A percentile compares a stretch with the other conserved stretches of the same genome.
These are phyloP conservation scores for Hippotragus niger DNA, from an alignment of 2,113 vertebrate genomes.

Conservation along the genomic window DNA sequence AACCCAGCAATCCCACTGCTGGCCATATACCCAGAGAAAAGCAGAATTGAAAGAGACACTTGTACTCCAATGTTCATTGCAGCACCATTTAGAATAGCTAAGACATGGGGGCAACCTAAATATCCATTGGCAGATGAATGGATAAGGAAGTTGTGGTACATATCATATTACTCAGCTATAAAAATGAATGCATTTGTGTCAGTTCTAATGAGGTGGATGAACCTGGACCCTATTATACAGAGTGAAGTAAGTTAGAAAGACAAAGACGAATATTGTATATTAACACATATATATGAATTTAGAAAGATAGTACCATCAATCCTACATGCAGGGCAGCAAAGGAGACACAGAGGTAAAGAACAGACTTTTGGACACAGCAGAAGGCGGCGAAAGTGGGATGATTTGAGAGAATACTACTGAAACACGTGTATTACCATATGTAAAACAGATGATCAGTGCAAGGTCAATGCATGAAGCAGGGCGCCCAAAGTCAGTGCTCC, in stretches of 20 bases:
- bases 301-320: neutral
- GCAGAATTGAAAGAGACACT: neutral
- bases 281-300: neutral
- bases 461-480: neutral
- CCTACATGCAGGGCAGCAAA: neutral
- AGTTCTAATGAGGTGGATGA: neutral
- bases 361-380: neutral
- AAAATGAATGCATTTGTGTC: neutral
- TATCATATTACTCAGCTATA: neutral
- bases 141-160: neutral
- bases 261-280: neutral
- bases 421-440: neutral
- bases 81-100: neutral
- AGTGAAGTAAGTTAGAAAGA: neutral
- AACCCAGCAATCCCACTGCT: neutral
- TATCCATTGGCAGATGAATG: neutral
- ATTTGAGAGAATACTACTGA: neutral
- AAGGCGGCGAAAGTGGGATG: accelerated
- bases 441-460: neutral
- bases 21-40: neutral
- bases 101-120: neutral
- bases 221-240: neutral
- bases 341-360: neutral
- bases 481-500: neutral
- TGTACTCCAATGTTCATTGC: neutral